Conservation (phyloP, 2,888 invertebrate genomes). For the Reticulitermes lucifugus region DNA sequence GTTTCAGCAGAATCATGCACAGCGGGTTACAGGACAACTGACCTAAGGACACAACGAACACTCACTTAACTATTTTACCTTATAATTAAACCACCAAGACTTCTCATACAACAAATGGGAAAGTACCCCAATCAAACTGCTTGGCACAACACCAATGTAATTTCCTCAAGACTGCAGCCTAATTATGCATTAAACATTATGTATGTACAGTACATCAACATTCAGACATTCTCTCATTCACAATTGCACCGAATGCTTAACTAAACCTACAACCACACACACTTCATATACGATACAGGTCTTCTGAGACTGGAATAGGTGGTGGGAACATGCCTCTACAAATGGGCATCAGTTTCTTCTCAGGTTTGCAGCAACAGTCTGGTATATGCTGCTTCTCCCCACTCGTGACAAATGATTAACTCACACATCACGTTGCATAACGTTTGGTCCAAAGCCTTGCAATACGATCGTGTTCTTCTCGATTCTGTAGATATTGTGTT, state of each 20-base stretch:
- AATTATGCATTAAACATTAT: slow-evolving; percentile 22
- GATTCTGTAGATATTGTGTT: slow-evolving; percentile 96
- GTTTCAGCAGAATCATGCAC: slow-evolving; percentile 4
- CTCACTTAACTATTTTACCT: not conserved
- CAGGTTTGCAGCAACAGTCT: slow-evolving; percentile 10
- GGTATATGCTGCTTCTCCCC: slow-evolving; percentile 5
- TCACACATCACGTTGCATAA: slow-evolving; percentile 87
- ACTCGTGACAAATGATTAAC: slow-evolving; percentile 1
- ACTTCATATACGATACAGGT: slow-evolving; percentile 2
- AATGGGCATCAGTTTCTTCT: slow-evolving; percentile 21
- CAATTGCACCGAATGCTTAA: slow-evolving; percentile 23
- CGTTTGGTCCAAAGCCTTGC: slow-evolving; percentile 99
- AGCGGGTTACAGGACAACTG: not conserved
- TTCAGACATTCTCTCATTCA: slow-evolving; percentile 12
- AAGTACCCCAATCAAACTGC: not conserved
- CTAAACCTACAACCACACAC: slow-evolving; percentile 20
- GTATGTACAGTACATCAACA: slow-evolving; percentile 22
- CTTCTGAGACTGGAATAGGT: slow-evolving; percentile 37
- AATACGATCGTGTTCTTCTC: slow-evolving; percentile 97
- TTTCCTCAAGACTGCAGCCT: not conserved
- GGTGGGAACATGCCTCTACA: slow-evolving; percentile 31
- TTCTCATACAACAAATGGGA: not conserved
- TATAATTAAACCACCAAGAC: not conserved
- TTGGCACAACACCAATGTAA: not conserved
- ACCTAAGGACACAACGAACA: slow-evolving; percentile 18